Evolutionary conservation across 2,797 vertebrate species (phyloP), one percentile per base, ranked within the genome.

Genomic region (Molossus alvarezi): DNA sequence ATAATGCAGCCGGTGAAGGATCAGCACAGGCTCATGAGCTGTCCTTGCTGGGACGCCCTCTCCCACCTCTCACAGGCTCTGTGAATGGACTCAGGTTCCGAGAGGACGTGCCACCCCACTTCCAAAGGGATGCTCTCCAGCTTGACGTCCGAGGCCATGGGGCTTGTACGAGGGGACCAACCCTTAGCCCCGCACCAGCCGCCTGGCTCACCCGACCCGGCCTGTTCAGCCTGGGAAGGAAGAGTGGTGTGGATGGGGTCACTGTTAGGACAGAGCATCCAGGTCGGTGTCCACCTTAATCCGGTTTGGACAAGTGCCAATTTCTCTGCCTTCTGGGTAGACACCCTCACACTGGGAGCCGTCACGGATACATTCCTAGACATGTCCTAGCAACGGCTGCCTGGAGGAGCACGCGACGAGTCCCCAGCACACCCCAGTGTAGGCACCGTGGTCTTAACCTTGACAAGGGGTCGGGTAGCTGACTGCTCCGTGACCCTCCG

Each of bases 1-100:
- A 6, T 37, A 65, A n/a, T 6, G 1, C 0, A 20, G 9, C 1
- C 0, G 13, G 53, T 0, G 0, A 18, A 82, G n/a, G 69, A 18
- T 4, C 21, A 48, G 72, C 55, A 71, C 17, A 12, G 33, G 3
- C 41, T 45, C 41, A 45, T 5, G 41, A 45, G 41, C 41, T 45
- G 41, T 45, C 41, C 41, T 45, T 45, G 41, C 41, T 45, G 41
- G 41, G 41, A 45, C 41, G 41, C 6, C 41, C 41, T 45, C 5
- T 45, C 41, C 41, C 58, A n/a, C 20, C 17, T 71, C 48, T 3
- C 21, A 20, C 0, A 13, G 6, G 6, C 33, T 45, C 29, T 57
- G 53, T 2, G 13, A 6, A n/a, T 33, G 10, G 48, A 10, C 13
- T 62, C 51, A n/a, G 33, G 73, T 17, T 79, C 65, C 37, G 6